phyloP scores from a whole-genome alignment of 2,113 vertebrate species.

The Sylvietta virens region DNA sequence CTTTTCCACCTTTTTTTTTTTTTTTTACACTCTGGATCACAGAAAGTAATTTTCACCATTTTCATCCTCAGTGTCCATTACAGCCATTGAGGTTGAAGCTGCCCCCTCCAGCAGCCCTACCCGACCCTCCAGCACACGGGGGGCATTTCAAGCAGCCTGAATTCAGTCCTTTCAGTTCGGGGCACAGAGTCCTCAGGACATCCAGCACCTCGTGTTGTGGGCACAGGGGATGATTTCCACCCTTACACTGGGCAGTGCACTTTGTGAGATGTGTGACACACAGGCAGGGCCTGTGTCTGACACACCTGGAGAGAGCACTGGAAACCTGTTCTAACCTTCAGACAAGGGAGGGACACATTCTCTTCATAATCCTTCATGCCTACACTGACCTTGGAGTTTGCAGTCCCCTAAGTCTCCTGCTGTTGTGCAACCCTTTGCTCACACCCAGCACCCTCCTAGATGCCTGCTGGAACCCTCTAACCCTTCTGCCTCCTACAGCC shows the following conservation, averaged over 20 bases:
- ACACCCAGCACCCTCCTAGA: background rate
- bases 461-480: background rate
- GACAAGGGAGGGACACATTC: background rate
- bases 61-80: background rate
- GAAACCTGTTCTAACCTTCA: background rate
- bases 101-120: background rate
- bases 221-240: background rate
- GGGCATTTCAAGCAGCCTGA: background rate
- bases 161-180: background rate
- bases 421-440: background rate
- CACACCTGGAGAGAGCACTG: background rate
- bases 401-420: background rate
- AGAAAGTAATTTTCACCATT: background rate
- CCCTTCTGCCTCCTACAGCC: background rate
- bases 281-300: background rate
- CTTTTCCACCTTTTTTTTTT: background rate
- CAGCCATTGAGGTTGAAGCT: background rate
- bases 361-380: background rate
- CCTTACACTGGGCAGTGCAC: background rate
- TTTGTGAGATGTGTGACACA: background rate
- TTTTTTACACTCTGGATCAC: background rate
- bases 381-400: fast-evolving
- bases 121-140: background rate
- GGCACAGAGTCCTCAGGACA: background rate
- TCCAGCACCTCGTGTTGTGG: background rate